Percentiles rank a stretch among this genome's conserved stretches.
Conservation (phyloP, 1,140 invertebrate genomes). For the Scaptomyza pallida region DNA sequence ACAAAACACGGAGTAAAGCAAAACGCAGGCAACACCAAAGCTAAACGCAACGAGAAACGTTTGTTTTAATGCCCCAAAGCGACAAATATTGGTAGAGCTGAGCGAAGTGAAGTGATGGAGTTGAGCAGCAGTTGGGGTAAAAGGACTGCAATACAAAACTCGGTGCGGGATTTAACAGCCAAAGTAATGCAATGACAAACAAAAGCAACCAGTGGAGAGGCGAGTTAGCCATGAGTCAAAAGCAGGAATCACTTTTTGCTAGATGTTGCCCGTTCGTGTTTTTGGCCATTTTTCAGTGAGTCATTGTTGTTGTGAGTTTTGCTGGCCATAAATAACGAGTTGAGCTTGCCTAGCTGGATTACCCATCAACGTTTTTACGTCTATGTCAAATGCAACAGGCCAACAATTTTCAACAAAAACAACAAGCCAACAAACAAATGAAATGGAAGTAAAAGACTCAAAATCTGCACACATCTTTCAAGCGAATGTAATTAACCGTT, state of each 20-base stretch:
- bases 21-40: constrained; percentile 54
- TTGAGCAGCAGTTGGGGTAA: neutral
- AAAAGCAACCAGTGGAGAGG: constrained; percentile 54
- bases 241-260: constrained; percentile 36
- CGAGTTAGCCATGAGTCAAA: constrained; percentile 36
- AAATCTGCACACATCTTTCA: constrained; percentile 68
- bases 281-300: constrained; percentile 57
- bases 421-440: neutral
- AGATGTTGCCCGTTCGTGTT: constrained; percentile 30
- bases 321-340: constrained; percentile 71
- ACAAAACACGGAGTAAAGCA: constrained; percentile 38
- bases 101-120: neutral
- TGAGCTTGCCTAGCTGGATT: constrained; percentile 68
- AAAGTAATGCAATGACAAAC: constrained; percentile 81
- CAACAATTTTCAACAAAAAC: constrained; percentile 17
- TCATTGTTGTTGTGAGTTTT: constrained; percentile 26
- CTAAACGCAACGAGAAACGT: constrained; percentile 72
- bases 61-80: constrained; percentile 81
- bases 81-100: constrained; percentile 74
- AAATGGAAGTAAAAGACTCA: constrained; percentile 21
- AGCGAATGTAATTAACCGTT: constrained; percentile 72
- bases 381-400: constrained; percentile 76
- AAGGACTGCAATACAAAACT: constrained; percentile 58
- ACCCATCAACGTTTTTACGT: constrained; percentile 54
- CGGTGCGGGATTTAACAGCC: constrained; percentile 68